Percentiles rank a stretch among this genome's conserved stretches.
Evolutionary conservation across 2,888 invertebrate species (phyloP).

Genomic region (Phortica okadai): DNA sequence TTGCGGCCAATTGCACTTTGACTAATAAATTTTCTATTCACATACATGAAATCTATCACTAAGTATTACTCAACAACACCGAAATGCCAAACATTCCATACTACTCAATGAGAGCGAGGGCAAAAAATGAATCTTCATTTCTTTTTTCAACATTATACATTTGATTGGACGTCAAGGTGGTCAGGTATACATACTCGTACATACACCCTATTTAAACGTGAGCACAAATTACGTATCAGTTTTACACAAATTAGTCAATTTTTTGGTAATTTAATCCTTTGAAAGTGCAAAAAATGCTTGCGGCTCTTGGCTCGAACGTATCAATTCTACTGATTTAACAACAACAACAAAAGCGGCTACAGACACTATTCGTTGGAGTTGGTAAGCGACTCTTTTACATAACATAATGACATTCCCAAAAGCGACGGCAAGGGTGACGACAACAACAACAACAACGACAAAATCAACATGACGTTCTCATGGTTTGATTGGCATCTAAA

Average conservation of each 20-base stretch:
- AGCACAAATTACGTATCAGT: not conserved
- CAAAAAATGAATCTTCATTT: no score
- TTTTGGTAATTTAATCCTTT: constrained; percentile 38
- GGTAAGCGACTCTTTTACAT: not conserved
- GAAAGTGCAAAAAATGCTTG: constrained; percentile 16
- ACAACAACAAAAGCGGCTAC: not conserved
- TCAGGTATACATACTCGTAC: no score
- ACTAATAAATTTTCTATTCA: constrained; percentile 28
- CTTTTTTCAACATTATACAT: not conserved
- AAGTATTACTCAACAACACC: no score
- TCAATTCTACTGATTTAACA: not conserved
- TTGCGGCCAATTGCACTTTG: not conserved
- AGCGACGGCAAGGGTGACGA: not conserved
- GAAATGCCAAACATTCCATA: no score
- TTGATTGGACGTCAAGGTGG: no score
- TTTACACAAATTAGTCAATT: constrained; percentile 34
- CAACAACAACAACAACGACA: constrained; percentile 14
- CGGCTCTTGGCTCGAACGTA: not conserved
- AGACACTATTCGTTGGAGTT: not conserved
- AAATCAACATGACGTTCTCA: constrained; percentile 30
- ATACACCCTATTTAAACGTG: no score
- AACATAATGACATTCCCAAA: not conserved
- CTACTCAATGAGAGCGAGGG: no score
- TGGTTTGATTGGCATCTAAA: constrained; percentile 42
- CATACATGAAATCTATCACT: not conserved